Conservation (phyloP, 2,797 vertebrate species). For the Discoglossus pictus region DNA sequence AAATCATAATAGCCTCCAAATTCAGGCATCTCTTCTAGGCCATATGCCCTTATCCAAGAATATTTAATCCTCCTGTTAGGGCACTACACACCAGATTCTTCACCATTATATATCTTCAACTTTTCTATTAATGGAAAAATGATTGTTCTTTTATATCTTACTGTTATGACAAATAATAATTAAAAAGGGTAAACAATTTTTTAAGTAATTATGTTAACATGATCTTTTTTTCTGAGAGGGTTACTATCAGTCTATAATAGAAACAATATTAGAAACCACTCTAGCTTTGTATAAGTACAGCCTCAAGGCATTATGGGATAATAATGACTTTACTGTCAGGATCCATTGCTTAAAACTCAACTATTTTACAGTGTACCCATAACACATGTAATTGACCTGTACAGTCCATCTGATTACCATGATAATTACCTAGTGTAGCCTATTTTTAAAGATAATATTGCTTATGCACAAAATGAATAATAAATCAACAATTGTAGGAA, state of each 20-base stretch:
- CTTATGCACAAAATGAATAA: neutral
- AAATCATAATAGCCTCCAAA: too few species aligned
- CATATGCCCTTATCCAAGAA: too few species aligned
- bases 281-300: slow-evolving; percentile 6
- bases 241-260: neutral
- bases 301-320: slow-evolving; percentile 15
- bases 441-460: slow-evolving; percentile 4
- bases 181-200: too few species aligned
- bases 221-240: slow-evolving; percentile 26
- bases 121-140: too few species aligned
- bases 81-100: too few species aligned
- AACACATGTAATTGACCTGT: slow-evolving; percentile 34
- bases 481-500: neutral
- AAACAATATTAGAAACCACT: neutral
- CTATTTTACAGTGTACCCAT: slow-evolving; percentile 18
- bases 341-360: neutral
- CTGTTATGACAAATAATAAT: too few species aligned
- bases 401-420: slow-evolving; percentile 16
- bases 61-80: too few species aligned
- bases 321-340: slow-evolving; percentile 2
- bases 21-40: too few species aligned
- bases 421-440: slow-evolving; percentile 23
- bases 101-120: too few species aligned
- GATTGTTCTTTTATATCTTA: too few species aligned
- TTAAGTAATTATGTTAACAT: too few species aligned